These are phyloP conservation scores for Spicauda simplicius DNA, from an alignment of 2,888 invertebrate genomes.

Conservation along the genomic window DNA sequence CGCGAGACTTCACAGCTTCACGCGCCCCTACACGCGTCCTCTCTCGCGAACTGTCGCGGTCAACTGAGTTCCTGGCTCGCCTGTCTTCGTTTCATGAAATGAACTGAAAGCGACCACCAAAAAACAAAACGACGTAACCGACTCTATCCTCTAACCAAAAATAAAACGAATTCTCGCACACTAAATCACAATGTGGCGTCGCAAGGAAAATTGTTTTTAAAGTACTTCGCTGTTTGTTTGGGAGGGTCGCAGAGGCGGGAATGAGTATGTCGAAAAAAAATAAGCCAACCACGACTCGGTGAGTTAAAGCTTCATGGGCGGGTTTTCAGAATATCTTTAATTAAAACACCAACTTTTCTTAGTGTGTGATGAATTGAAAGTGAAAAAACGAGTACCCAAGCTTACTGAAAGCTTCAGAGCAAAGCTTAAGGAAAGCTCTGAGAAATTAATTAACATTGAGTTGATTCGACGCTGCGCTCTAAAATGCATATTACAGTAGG, in stretches of 20 bases:
- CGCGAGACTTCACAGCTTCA: constrained; percentile 41
- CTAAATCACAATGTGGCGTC: constrained; percentile 41
- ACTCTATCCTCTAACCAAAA: constrained; percentile 38
- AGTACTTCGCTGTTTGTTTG: constrained; percentile 82
- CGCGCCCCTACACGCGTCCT: constrained; percentile 51
- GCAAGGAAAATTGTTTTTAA: constrained; percentile 70
- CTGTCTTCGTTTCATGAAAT: constrained; percentile 80
- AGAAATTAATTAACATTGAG: constrained; percentile 57
- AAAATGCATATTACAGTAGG: constrained; percentile 41
- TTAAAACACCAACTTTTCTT: constrained; percentile 77
- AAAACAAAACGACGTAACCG: constrained; percentile 54
- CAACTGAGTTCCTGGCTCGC: constrained; percentile 68
- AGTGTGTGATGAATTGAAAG: constrained; percentile 73
- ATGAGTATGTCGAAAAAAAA: constrained; percentile 83
- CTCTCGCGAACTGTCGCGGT: constrained; percentile 79
- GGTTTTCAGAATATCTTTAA: constrained; percentile 80
- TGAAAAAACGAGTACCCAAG: constrained; percentile 47
- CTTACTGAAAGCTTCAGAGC: constrained; percentile 48
- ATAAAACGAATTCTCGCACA: constrained; percentile 10
- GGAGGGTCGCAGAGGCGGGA: constrained; percentile 84
- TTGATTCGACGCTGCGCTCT: constrained; percentile 48
- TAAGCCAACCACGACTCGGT: constrained; percentile 84
- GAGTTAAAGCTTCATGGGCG: constrained; percentile 81
- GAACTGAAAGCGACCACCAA: constrained; percentile 69
- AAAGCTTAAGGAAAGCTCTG: constrained; percentile 45